These are phyloP conservation scores for Atractosteus spatula DNA, from an alignment of 2,113 vertebrate species.

Conservation along the genomic window DNA sequence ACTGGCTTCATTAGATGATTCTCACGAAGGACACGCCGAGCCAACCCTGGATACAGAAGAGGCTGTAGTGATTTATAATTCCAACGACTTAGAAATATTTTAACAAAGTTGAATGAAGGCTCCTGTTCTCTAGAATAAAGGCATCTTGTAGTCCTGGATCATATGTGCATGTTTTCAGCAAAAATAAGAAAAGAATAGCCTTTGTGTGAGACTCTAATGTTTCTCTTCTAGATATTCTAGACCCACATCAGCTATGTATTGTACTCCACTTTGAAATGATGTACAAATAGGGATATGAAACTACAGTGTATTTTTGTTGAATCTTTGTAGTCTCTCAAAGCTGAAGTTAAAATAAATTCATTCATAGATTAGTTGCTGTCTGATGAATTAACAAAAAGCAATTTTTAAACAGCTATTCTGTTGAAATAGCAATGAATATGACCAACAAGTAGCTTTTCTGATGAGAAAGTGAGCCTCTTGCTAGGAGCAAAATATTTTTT, in stretches of 20 bases:
- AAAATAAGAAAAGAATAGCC: neutral
- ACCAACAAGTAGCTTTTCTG: neutral
- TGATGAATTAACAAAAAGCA: too few species aligned
- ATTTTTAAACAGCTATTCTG: neutral
- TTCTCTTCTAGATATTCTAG: neutral
- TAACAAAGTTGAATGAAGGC: constrained; percentile 39
- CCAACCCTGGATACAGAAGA: constrained; percentile 78
- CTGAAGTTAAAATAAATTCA: too few species aligned
- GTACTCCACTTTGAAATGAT: neutral
- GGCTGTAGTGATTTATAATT: constrained; percentile 79
- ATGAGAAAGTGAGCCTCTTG: neutral
- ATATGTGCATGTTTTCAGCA: neutral
- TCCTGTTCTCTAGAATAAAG: constrained; percentile 20
- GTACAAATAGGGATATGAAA: neutral
- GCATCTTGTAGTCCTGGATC: neutral
- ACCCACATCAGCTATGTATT: neutral
- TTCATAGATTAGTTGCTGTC: too few species aligned
- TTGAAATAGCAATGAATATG: neutral
- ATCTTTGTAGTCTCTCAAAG: too few species aligned
- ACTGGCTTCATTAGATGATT: constrained; percentile 85
- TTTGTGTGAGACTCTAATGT: neutral
- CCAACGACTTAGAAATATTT: constrained; percentile 86
- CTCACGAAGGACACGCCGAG: constrained; percentile 73
- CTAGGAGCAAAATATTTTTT: neutral
- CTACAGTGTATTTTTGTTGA: neutral